These are phyloP conservation scores for Pempheris klunzingeri DNA, from an alignment of 2,797 vertebrate species.

Conservation along the genomic window DNA sequence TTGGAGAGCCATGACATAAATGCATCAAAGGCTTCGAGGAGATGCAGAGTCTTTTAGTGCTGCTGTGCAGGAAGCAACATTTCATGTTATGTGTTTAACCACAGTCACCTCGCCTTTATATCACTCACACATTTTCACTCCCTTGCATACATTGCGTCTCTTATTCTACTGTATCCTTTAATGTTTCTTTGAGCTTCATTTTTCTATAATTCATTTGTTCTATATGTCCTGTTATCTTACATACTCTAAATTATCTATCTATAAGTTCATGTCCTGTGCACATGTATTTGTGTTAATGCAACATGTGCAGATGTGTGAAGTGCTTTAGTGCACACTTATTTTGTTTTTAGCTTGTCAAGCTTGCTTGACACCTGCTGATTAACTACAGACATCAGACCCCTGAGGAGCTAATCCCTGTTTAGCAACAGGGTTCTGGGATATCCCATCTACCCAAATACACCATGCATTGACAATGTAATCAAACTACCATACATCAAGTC, in stretches of 20 bases:
- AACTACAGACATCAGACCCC: constrained; percentile 50
- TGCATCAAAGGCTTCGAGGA: constrained; percentile 22
- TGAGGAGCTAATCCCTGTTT: constrained; percentile 45
- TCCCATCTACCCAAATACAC: constrained; percentile 28
- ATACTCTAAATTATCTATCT: neutral
- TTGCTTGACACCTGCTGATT: constrained; percentile 33
- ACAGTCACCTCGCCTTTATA: constrained; percentile 20
- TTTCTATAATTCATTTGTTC: constrained; percentile 25
- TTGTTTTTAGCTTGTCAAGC: neutral
- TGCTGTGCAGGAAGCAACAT: constrained; percentile 18
- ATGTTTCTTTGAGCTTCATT: constrained; percentile 8
- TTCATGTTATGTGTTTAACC: constrained; percentile 5
- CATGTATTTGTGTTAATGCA: neutral
- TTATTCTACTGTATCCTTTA: constrained; percentile 20
- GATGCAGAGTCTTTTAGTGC: constrained; percentile 23
- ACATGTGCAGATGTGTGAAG: neutral
- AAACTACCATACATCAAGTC: constrained; percentile 8
- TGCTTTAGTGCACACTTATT: neutral
- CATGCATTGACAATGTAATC: constrained; percentile 14
- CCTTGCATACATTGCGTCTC: neutral
- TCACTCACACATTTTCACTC: constrained; percentile 20
- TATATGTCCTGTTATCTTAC: constrained; percentile 3
- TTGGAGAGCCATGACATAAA: constrained; percentile 55
- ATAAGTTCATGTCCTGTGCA: neutral
- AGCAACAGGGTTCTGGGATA: constrained; percentile 52